Percentiles rank a stretch among this genome's conserved stretches.
phyloP scores from a whole-genome alignment of 2,113 vertebrate genomes.

The Leptosomus discolor region DNA sequence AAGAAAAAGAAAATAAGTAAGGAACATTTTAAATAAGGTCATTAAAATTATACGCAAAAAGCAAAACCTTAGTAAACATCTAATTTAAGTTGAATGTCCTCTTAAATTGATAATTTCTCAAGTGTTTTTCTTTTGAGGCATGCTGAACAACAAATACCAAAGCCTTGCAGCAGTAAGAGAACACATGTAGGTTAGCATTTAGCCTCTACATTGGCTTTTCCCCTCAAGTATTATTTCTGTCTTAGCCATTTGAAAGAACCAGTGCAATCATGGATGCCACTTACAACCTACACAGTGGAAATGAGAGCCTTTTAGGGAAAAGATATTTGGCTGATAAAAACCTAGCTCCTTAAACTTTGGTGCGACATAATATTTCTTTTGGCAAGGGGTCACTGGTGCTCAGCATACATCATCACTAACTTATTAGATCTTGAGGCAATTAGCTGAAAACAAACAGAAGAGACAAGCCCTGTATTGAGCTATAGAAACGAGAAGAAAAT shows the following conservation, averaged over 20 bases:
- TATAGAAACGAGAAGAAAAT: slow-evolving; percentile 84
- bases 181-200: neutral
- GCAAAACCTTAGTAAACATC: neutral
- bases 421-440: slow-evolving; percentile 99
- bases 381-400: slow-evolving; percentile 86
- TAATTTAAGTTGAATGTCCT: slow-evolving; percentile 39
- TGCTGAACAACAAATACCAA: neutral
- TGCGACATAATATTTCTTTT: slow-evolving; percentile 87
- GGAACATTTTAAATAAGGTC: neutral
- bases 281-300: slow-evolving; percentile 75
- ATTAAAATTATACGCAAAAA: neutral
- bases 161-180: neutral
- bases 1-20: neutral
- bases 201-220: neutral
- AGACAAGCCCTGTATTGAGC: slow-evolving; percentile 94
- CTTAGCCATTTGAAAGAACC: neutral
- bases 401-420: slow-evolving; percentile 94
- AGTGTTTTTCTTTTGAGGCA: neutral
- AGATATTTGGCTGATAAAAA: slow-evolving; percentile 76
- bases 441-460: slow-evolving; percentile 95
- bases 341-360: slow-evolving; percentile 68
- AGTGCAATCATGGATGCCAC: neutral
- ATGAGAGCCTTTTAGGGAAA: slow-evolving; percentile 71
- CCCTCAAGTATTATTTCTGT: neutral
- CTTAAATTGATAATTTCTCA: neutral